Conservation (phyloP, 1,140 invertebrate species). For the Phocides pigmalion region DNA sequence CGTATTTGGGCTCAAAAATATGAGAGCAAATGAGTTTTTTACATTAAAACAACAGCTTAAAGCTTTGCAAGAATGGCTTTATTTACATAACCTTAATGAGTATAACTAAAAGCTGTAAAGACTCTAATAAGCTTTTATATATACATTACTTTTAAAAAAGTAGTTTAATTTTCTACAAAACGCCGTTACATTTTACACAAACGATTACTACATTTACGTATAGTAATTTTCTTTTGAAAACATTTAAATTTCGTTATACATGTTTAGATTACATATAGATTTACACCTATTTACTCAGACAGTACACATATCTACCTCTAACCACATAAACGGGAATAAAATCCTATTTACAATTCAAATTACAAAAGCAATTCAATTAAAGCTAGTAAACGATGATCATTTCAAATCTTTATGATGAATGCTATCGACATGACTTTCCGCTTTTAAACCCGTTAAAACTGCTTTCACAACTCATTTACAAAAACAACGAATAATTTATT, state of each 20-base stretch:
- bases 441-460: background rate
- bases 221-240: no score
- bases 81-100: background rate
- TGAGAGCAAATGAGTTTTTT: slow-evolving; percentile 43
- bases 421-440: background rate
- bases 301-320: no score
- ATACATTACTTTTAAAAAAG: background rate
- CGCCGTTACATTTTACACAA: background rate
- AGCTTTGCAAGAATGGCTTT: slow-evolving; percentile 9
- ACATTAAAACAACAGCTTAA: slow-evolving; percentile 3
- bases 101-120: background rate
- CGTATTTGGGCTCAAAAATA: slow-evolving; percentile 67
- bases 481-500: background rate
- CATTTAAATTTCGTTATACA: no score
- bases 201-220: no score
- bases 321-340: no score
- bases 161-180: background rate
- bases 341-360: no score
- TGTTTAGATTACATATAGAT: no score
- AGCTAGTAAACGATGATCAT: no score
- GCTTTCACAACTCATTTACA: background rate
- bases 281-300: no score
- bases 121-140: background rate
- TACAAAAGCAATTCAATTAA: no score
- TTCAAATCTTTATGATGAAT: background rate